A percentile compares a stretch with the other conserved stretches of the same genome.
These are phyloP conservation scores for Chaitophorus viminalis DNA, from an alignment of 2,888 invertebrate genomes.

Conservation along the genomic window DNA sequence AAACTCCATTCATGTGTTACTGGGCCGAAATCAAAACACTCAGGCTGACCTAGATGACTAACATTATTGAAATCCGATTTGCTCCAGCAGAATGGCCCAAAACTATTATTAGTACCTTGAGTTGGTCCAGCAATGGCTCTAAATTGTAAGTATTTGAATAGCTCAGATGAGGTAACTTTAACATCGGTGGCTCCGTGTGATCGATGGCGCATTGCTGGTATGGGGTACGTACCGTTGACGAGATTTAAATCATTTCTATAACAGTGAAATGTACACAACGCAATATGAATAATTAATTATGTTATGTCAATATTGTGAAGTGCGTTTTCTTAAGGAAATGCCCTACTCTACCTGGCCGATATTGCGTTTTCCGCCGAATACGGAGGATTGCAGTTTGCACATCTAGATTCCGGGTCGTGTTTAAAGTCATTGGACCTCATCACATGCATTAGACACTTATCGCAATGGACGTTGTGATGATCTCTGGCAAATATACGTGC, in stretches of 20 bases:
- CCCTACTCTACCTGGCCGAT: conserved; percentile 69
- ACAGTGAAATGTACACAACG: background rate
- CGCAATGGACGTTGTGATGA: conserved; percentile 71
- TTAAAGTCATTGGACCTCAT: conserved; percentile 78
- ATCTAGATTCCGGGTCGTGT: conserved; percentile 75
- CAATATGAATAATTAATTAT: background rate
- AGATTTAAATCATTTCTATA: conserved; percentile 77
- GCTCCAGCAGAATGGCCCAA: conserved; percentile 79
- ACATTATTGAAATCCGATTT: conserved; percentile 72
- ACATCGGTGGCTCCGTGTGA: conserved; percentile 78
- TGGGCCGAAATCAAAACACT: conserved; percentile 77
- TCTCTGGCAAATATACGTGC: conserved; percentile 74
- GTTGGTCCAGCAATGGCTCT: conserved; percentile 68
- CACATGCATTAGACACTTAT: conserved; percentile 72
- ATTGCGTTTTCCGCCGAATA: conserved; percentile 79
- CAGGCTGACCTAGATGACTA: conserved; percentile 79
- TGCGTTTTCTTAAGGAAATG: too few relatives aligned
- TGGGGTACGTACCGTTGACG: conserved; percentile 76
- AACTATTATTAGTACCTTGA: conserved; percentile 20
- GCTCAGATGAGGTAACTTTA: conserved; percentile 71
- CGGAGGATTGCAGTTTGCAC: conserved; percentile 75
- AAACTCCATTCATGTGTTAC: conserved; percentile 66
- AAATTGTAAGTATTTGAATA: conserved; percentile 66
- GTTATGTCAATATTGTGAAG: too few relatives aligned
- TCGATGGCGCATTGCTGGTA: conserved; percentile 76